Base-by-base conservation (phyloP, 2,113 vertebrate genomes). In the Coreoperca whiteheadi region DNA sequence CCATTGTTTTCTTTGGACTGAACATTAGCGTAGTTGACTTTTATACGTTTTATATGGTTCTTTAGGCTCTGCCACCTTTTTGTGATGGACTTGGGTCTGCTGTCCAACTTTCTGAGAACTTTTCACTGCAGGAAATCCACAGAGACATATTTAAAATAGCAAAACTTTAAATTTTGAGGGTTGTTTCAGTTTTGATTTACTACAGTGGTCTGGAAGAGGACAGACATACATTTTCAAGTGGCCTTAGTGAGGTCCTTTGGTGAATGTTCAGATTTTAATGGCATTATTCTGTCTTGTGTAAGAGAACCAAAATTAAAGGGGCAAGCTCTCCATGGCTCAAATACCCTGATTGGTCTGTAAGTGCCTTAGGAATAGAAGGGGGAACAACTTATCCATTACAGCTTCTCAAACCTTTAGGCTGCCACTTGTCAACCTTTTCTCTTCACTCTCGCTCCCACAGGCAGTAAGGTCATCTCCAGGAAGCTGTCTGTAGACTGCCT, bases 401-500 rank as follows among this genome's bases (percentile, higher is more conserved):
- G 34, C 75, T 65, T 28, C 1, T 81, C 12, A 61, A 63, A 65
- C 6, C 6, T 50, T 67, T 8, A 48, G 23, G 11, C n/a, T 67
- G 23, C 3, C 32, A 50, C 12, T 53, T 56, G 25, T 21, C 4
- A 70, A 16, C 41, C 1, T 69, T 69, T 85, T 4, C 10, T 8
- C 28, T 39, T 63, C 25, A 0, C 69, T 64, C 60, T 51, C 3
- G 30, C 6, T 41, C 34, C 66, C 37, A 63, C 90, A 97, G 97
- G 97, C 65, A 96, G 86, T 0, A 96, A 96, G 87, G 97, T 97
- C 59, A 96, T 97, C 76, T 97, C 97, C 0, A 94, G 90, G 57
- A 96, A 96, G 72, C 94, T 97, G 86, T 95, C 95, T 0, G 89
- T 88, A 0, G 71, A 80, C 10, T 93, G 94, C 60, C 89, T 97